A percentile compares a stretch with the other conserved stretches of the same genome.
Evolutionary conservation across 2,888 invertebrate species (phyloP).

Genomic region (Ornithoptera alexandrae): DNA sequence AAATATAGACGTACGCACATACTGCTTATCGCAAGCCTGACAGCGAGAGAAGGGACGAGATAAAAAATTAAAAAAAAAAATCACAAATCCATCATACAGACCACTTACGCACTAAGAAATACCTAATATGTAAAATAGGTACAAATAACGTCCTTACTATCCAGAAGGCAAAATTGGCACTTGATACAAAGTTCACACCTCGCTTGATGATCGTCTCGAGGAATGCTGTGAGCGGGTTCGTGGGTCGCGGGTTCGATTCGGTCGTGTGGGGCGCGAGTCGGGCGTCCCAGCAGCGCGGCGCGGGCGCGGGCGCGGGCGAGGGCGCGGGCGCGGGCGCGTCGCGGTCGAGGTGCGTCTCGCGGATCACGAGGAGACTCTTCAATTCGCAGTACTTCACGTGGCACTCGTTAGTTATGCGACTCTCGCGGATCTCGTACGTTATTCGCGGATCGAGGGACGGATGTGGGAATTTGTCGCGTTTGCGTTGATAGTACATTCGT

Average conservation of each 20-base stretch:
- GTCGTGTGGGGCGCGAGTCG: not conserved
- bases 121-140: conserved; percentile 77
- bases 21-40: conserved; percentile 53
- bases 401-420: not conserved
- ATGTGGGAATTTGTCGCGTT: conserved; percentile 7
- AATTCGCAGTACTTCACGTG: not conserved
- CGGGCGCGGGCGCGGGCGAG: conserved; percentile 2
- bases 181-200: conserved; percentile 71
- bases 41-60: conserved; percentile 36
- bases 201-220: conserved; percentile 55
- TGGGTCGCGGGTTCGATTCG: conserved; percentile 29
- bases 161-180: conserved; percentile 81
- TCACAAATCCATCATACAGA: conserved; percentile 66
- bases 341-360: conserved; percentile 15
- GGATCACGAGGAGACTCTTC: not conserved
- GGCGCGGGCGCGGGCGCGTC: conserved; percentile 12
- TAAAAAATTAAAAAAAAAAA: conserved; percentile 41
- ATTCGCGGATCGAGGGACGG: conserved; percentile 11
- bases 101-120: conserved; percentile 75
- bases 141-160: conserved; percentile 78
- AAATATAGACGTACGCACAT: conserved; percentile 42
- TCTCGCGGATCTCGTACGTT: conserved; percentile 6
- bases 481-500: not conserved
- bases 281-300: not conserved
- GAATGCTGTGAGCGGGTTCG: conserved; percentile 41